Evolutionary conservation across 2,888 invertebrate species (phyloP).

Genomic region (Andrena camellia): DNA sequence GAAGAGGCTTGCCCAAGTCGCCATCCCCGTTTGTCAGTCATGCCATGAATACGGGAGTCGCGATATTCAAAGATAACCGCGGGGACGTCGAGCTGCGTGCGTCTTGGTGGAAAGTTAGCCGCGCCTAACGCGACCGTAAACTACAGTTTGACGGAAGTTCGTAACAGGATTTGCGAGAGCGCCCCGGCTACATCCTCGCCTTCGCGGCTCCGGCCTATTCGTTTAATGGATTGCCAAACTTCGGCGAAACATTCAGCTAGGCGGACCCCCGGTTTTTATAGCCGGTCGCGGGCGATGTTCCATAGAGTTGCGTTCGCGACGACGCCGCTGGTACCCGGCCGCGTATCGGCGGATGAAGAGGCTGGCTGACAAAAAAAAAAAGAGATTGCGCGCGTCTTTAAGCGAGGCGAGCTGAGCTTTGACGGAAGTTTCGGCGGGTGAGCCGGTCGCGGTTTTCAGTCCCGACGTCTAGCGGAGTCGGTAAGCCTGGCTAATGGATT

Average conservation of each 20-base stretch:
- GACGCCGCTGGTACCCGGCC: slow-evolving; percentile 27
- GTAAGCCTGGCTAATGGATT: slow-evolving; percentile 67
- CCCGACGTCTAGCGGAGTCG: slow-evolving; percentile 51
- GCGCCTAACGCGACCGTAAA: slow-evolving; percentile 27
- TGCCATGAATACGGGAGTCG: slow-evolving; percentile 11
- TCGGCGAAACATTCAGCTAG: background rate
- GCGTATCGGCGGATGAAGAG: slow-evolving; percentile 15
- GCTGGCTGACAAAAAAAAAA: background rate
- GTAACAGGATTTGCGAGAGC: slow-evolving; percentile 27
- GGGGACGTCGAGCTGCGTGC: background rate
- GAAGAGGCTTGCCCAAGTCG: too few species aligned
- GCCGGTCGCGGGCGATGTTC: background rate
- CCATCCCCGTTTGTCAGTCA: background rate
- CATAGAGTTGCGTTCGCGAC: slow-evolving; percentile 22
- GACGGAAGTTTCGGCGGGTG: slow-evolving; percentile 75
- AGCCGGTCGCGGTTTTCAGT: slow-evolving; percentile 54
- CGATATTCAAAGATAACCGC: slow-evolving; percentile 31
- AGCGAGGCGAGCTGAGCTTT: slow-evolving; percentile 76
- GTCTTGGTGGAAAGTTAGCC: slow-evolving; percentile 16
- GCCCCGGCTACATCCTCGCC: background rate
- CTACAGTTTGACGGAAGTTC: slow-evolving; percentile 35
- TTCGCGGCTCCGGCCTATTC: background rate
- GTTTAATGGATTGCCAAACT: slow-evolving; percentile 61
- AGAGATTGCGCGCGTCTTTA: slow-evolving; percentile 50
- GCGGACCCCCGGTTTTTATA: slow-evolving; percentile 5